phyloP scores from a whole-genome alignment of 1,140 invertebrate species.

The Cataglyphis hispanica region DNA sequence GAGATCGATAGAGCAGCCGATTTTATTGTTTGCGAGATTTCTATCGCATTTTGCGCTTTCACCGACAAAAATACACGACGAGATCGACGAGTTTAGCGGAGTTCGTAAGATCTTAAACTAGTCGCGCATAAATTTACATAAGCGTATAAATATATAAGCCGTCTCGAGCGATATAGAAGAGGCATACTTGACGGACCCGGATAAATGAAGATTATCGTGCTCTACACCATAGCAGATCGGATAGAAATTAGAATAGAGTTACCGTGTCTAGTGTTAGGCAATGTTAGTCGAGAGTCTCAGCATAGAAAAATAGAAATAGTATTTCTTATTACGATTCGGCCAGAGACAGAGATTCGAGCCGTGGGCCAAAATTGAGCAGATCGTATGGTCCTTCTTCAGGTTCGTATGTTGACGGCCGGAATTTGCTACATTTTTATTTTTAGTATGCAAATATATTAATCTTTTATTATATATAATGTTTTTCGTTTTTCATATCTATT shows the following conservation, averaged over 20 bases:
- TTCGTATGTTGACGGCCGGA: constrained; percentile 73
- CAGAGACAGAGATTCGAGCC: constrained; percentile 41
- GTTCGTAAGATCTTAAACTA: constrained; percentile 11
- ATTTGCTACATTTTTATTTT: background rate
- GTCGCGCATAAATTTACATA: constrained; percentile 45
- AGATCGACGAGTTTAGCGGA: constrained; percentile 24
- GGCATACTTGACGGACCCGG: background rate
- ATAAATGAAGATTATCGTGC: constrained; percentile 13
- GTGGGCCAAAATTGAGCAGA: constrained; percentile 63
- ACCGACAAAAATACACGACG: constrained; percentile 7
- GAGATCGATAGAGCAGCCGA: background rate
- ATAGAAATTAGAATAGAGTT: constrained; percentile 48
- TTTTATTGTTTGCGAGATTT: constrained; percentile 1
- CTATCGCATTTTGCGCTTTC: background rate
- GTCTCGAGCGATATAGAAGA: background rate
- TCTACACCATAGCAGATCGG: background rate
- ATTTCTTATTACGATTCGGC: constrained; percentile 60
- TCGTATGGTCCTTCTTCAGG: constrained; percentile 69
- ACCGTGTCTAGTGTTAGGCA: constrained; percentile 37
- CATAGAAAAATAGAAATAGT: constrained; percentile 33
- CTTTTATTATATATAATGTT: constrained; percentile 39
- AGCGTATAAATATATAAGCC: constrained; percentile 8
- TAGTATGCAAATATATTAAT: background rate
- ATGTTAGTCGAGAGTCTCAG: background rate
- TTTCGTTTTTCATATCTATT: background rate